Evolutionary conservation across 2,888 invertebrate genomes (phyloP), one percentile per base, ranked within the genome.

Genomic region (Cephalotes varians): DNA sequence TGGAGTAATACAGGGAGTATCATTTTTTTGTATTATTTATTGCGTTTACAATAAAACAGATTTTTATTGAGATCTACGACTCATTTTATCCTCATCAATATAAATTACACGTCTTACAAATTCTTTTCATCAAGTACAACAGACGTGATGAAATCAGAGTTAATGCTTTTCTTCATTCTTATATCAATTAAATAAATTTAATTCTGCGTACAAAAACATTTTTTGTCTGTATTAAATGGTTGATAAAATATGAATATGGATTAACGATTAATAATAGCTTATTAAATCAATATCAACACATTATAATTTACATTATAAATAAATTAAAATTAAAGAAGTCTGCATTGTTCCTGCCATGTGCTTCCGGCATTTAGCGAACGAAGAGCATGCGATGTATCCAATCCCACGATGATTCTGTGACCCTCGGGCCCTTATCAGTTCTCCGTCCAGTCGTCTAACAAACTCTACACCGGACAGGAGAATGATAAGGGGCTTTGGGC

Each of bases 361-460:
- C 15, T 54, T 54, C 21, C 54, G 62, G 12, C 5, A 25, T 56
- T 54, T 10, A 25, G 12, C 4, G 21, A 15, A 28, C 54, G 44
- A 60, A 71, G 2, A 47, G 40, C 9, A 10, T 58, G n/a, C 10
- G 49, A 64, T 21, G n/a, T n/a, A 67, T 31, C 9, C 56, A 85
- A 84, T 93, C 91, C 91, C 91, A 85, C 91, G 95, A 93, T 92
- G 94, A 92, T 91, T 95, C 95, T 95, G 95, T 95, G 95, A 95
- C 95, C 96, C 96, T 97, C 97, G 97, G 96, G 98, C 98, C 98
- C 98, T 98, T 98, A 98, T 98, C 98, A 98, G 98, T 98, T 98
- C 98, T 98, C 98, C 98, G 98, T 98, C 98, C 98, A 98, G 98
- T 98, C 95, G 97, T 96, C 94, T 95, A 94, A 95, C 95, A 93